Evolutionary conservation across 2,113 vertebrate genomes (phyloP), one percentile per base, ranked within the genome.

Genomic region (Dinomys branickii): DNA sequence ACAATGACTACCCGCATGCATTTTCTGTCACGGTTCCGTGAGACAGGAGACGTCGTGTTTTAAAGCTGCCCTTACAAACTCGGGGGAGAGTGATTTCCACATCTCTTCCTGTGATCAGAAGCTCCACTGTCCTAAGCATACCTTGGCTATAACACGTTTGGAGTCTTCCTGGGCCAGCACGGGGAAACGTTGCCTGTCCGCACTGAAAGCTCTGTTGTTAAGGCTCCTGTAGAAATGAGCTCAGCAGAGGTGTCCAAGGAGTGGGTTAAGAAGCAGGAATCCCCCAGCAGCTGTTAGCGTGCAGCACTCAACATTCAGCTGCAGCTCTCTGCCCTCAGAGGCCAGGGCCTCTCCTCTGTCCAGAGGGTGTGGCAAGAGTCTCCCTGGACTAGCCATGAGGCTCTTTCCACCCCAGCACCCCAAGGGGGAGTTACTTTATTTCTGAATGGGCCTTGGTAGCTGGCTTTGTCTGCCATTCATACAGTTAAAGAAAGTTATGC

Each of bases 181-280:
- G 28, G 14, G 38, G 35, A 77, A 84, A 12, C 38, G 28, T 24
- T 58, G 0, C n/a, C 44, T 90, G 71, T 88, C 88, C 82, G n/a
- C 58, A 20, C 35, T 54, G 47, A 54, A 54, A 54, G 26, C 30
- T 44, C 35, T 9, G 8, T 58, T 54, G 47, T 73, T 38, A 41
- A 19, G 61, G 54, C 33, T 85, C 14, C 8, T 69, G 71, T n/a
- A 80, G 61, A 85, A 82, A 71, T 63, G 24, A n/a, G 54, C 93
- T 90, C 41, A 73, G 50, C 94, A 85, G n/a, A 77, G 14, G 35
- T 84, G 89, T 80, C 82, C 82, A 59, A 44, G 71, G 54, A 54
- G 58, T 30, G 28, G 33, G 81, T 93, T 95, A 59, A 90, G 80
- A 82, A 58, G 28, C 44, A 94, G 59, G 84, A 85, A 85, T 82